Base-by-base conservation (phyloP, 1,140 invertebrate species). In the Anagrus nilaparvatae region DNA sequence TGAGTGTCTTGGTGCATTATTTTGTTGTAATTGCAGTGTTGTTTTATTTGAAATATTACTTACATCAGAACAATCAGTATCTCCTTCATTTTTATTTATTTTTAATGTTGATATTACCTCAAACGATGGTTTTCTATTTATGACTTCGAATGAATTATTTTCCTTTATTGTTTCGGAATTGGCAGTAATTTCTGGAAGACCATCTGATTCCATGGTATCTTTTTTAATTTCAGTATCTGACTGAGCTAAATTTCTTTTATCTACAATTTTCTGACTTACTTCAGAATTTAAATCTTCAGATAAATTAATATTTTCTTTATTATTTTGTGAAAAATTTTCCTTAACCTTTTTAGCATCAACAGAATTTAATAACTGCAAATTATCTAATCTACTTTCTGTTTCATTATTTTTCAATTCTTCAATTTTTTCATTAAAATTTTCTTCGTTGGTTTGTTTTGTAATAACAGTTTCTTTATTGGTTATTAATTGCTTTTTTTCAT, bases 31-130 rank as follows among this genome's bases (percentile, higher is more conserved):
- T 6, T 53, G 56, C 39, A 67, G 40, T 44, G 58, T 59, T 13
- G 64, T 66, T 52, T 61, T 61, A 40, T 55, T 59, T 3, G 66
- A 69, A 37, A 61, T 50, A 46, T 66, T 61, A 47, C 63, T 67
- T n/a, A 49, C 48, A 14, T 37, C 46, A 5, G 59, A 62, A 19
- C 59, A 60, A 44, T 67, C 63, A 44, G 55, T 62, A 3, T 66
- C 59, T 9, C 59, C 52, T 8, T 53, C 53, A n/a, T n/a, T n/a
- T n/a, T n/a, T n/a, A n/a, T n/a, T n/a, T n/a, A n/a, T n/a, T n/a
- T n/a, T n/a, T n/a, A n/a, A n/a, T n/a, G n/a, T n/a, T n/a, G n/a
- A n/a, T n/a, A n/a, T n/a, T n/a, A n/a, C n/a, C n/a, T n/a, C n/a
- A n/a, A n/a, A n/a, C n/a, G n/a, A n/a, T n/a, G n/a, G n/a, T n/a